Evolutionary conservation across 2,888 invertebrate species (phyloP).

Genomic region (Zaprionus bogoriensis): DNA sequence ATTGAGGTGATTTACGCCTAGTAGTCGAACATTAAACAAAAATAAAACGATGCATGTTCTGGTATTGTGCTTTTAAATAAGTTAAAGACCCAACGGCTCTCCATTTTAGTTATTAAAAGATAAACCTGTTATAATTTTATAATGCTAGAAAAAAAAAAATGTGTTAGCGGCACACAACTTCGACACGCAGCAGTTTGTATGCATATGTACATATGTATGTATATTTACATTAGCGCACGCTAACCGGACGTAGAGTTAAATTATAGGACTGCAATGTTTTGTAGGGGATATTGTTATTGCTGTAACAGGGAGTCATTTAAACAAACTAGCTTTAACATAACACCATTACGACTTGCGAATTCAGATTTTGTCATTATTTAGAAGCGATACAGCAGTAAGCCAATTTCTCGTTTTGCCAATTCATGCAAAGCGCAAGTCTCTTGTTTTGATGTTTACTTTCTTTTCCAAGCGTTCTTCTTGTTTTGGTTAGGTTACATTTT

Average conservation of each 20-base stretch:
- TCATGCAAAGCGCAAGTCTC: neutral
- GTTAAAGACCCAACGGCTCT: slow-evolving; percentile 21
- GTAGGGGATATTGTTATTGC: slow-evolving; percentile 7
- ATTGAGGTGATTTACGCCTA: slow-evolving; percentile 21
- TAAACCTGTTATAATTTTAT: slow-evolving; percentile 4
- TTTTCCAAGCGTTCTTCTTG: slow-evolving; percentile 19
- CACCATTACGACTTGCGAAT: too few relatives aligned
- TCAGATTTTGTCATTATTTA: too few relatives aligned
- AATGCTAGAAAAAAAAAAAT: slow-evolving; percentile 25
- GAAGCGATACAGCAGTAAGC: too few relatives aligned
- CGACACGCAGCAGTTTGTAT: slow-evolving; percentile 1
- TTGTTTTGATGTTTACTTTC: slow-evolving; percentile 46
- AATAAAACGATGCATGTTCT: neutral
- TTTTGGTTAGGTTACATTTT: neutral
- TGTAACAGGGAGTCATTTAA: neutral
- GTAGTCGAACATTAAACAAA: slow-evolving; percentile 10
- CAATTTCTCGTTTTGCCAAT: neutral
- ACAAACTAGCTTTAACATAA: neutral
- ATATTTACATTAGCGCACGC: slow-evolving; percentile 41
- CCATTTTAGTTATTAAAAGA: slow-evolving; percentile 24
- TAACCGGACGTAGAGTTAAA: slow-evolving; percentile 22
- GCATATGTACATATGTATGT: neutral
- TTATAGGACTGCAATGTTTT: slow-evolving; percentile 22
- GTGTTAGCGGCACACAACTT: slow-evolving; percentile 5
- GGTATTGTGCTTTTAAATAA: neutral